phyloP scores from a whole-genome alignment of 2,113 vertebrate genomes.

The Neodontobutis hainanensis region DNA sequence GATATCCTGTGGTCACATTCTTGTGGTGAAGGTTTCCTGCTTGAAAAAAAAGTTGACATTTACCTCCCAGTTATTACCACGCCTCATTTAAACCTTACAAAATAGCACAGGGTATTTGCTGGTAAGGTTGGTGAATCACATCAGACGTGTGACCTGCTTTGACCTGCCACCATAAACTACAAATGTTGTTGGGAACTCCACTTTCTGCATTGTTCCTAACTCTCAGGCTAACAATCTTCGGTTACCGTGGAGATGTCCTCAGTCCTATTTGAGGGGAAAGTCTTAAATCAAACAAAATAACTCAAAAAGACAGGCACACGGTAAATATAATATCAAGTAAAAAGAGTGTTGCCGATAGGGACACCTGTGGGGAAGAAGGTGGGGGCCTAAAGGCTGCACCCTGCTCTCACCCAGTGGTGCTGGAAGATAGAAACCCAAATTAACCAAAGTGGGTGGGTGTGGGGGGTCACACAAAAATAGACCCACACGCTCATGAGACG shows the following conservation, averaged over 20 bases:
- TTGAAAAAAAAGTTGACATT: slow-evolving; percentile 69
- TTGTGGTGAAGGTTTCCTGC: slow-evolving; percentile 75
- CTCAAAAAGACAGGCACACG: slow-evolving; percentile 2
- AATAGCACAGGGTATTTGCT: slow-evolving; percentile 17
- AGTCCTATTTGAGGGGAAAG: slow-evolving; percentile 17
- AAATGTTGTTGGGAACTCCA: background rate
- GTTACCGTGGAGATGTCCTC: slow-evolving; percentile 37
- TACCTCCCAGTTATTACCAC: slow-evolving; percentile 55
- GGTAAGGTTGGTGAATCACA: slow-evolving; percentile 3
- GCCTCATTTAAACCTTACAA: slow-evolving; percentile 61
- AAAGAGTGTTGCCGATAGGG: slow-evolving; percentile 35
- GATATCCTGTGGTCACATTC: slow-evolving; percentile 71
- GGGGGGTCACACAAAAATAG: slow-evolving; percentile 33
- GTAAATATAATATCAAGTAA: slow-evolving; percentile 34
- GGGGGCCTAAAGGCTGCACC: slow-evolving; percentile 65
- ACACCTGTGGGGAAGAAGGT: slow-evolving; percentile 56
- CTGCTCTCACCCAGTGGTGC: slow-evolving; percentile 65
- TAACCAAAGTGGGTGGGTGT: slow-evolving; percentile 38
- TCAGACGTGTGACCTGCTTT: background rate
- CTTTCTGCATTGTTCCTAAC: background rate
- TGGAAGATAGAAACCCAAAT: slow-evolving; percentile 73
- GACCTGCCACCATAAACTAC: background rate
- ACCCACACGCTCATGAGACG: slow-evolving; percentile 30
- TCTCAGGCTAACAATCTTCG: background rate
- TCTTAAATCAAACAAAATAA: slow-evolving; percentile 14